Conservation (phyloP, 2,797 vertebrate genomes). For the Falco naumanni region DNA sequence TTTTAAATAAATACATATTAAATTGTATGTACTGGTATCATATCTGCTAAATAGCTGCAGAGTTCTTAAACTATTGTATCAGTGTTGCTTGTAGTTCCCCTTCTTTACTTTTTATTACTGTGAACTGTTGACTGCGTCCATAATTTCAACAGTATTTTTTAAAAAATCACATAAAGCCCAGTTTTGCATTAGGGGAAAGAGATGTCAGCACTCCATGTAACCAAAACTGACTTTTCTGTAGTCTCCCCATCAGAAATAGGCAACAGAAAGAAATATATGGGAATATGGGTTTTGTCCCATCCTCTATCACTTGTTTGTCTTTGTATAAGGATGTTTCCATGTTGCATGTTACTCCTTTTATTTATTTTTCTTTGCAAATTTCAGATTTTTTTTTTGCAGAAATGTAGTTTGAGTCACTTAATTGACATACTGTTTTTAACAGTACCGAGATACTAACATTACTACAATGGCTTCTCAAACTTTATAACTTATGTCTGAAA, state of each 20-base stretch:
- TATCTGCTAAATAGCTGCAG: background rate
- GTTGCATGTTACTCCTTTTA: background rate
- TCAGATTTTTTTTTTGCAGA: background rate
- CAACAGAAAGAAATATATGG: background rate
- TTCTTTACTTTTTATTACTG: background rate
- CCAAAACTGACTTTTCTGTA: background rate
- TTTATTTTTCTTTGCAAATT: background rate
- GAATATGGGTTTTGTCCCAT: background rate
- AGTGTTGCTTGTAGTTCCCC: background rate
- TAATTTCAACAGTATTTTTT: background rate
- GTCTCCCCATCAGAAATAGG: background rate
- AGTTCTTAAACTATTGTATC: background rate
- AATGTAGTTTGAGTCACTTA: background rate
- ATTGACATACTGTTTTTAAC: background rate
- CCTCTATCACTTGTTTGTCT: background rate
- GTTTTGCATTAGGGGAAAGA: background rate
- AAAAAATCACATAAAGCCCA: background rate
- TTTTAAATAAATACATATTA: slow-evolving; percentile 46
- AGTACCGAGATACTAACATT: background rate
- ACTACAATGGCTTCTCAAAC: background rate
- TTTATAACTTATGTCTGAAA: background rate
- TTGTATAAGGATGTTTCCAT: background rate
- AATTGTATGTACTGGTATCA: background rate
- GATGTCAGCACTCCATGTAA: background rate
- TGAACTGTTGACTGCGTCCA: background rate